Evolutionary conservation across 2,888 invertebrate genomes (phyloP), one percentile per base, ranked within the genome.

Genomic region (Tyria jacobaeae): DNA sequence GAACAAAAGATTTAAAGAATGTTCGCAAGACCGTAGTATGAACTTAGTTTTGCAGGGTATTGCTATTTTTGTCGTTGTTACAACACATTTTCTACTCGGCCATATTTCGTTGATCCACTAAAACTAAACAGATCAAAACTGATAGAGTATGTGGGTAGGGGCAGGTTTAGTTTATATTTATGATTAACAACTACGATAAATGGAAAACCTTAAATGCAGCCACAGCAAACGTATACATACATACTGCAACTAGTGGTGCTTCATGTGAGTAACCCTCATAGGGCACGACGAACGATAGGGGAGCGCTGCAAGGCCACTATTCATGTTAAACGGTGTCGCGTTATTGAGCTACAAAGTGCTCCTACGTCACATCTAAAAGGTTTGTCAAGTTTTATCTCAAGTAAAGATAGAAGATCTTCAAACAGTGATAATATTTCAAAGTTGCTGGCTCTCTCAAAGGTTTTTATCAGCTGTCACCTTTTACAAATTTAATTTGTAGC

Each of bases 311-410:
- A 73, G 72, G 77, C 78, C 83, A 84, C 86, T 87, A 82, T 76
- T 77, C 68, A 70, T 79, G 67, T 69, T 75, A 79, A 83, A 81
- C 82, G 78, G 80, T 71, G 81, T 75, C 78, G 76, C 79, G 76
- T 78, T 83, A 83, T 87, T 77, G 84, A 83, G 83, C 83, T 80
- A 78, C 81, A 84, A 86, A 89, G 87, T 87, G 87, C 85, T 82
- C 65, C 81, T 77, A 76, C 78, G 73, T 82, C 81, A 76, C 71
- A 76, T 79, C 76, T 83, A 80, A 85, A 86, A 84, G 79, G 80
- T 79, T 81, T 81, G 79, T 83, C 83, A 82, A 76, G 72, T 69
- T 70, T 70, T 65, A 70, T 65, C 60, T 60, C 60, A 70, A 76
- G 74, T 71, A 69, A 69, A 70, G 65, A 71, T 73, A 76, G 72